Evolutionary conservation across 2,797 vertebrate genomes (phyloP).

Genomic region (Trichosurus vulpecula): DNA sequence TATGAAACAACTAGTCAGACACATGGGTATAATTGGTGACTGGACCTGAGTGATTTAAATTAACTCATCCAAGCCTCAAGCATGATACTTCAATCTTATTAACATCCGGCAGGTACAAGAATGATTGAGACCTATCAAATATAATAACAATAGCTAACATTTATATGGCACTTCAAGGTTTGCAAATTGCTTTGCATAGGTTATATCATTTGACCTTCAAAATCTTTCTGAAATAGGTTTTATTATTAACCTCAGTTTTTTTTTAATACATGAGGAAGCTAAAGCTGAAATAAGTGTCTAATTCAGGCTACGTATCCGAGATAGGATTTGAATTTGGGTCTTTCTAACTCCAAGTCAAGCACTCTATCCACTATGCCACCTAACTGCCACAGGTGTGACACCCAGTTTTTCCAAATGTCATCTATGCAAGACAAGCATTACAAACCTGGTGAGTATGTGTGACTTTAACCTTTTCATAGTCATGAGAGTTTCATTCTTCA

Average conservation of each 20-base stretch:
- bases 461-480: not conserved
- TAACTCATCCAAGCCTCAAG: not conserved
- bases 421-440: not conserved
- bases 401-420: not conserved
- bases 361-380: not conserved
- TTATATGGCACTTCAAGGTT: not conserved
- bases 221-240: not conserved
- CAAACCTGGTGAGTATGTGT: not conserved
- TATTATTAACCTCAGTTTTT: not conserved
- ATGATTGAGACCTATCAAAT: too few relatives aligned
- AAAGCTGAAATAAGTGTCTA: not conserved
- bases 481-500: not conserved
- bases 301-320: not conserved
- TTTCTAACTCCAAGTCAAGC: not conserved
- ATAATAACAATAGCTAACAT: too few relatives aligned
- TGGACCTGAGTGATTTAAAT: not conserved
- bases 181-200: not conserved
- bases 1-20: not conserved
- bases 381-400: not conserved
- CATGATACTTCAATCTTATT: not conserved
- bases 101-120: not conserved
- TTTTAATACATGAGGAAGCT: not conserved
- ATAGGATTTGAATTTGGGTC: not conserved
- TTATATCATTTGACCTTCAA: not conserved
- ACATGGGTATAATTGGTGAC: not conserved